These are phyloP conservation scores for Calycopis cecrops DNA, from an alignment of 1,140 invertebrate genomes.

Conservation along the genomic window DNA sequence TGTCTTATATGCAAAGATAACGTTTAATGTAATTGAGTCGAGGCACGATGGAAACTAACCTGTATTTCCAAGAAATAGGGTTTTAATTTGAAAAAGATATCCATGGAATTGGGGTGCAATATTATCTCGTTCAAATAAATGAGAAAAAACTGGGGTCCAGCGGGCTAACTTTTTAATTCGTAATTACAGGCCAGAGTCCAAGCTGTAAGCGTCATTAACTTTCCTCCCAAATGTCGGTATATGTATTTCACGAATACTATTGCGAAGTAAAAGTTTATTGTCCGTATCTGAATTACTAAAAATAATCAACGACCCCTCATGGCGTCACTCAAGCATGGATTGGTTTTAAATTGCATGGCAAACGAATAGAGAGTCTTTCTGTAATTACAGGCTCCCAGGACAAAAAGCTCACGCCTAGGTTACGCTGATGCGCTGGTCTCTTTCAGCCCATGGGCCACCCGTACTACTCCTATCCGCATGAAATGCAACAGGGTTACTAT, in stretches of 20 bases:
- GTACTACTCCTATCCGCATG: too few relatives aligned
- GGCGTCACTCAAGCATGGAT: too few relatives aligned
- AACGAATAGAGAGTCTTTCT: too few relatives aligned
- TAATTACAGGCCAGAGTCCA: conserved; percentile 70
- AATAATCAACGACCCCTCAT: too few relatives aligned
- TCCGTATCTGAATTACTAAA: conserved; percentile 31
- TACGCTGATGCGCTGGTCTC: too few relatives aligned
- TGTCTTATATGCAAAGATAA: conserved; percentile 56
- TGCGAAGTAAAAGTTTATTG: conserved; percentile 39
- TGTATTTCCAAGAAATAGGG: conserved; percentile 28
- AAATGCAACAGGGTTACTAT: too few relatives aligned
- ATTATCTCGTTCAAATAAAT: conserved; percentile 71
- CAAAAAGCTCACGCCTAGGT: too few relatives aligned
- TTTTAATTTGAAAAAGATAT: background rate
- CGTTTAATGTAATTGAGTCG: conserved; percentile 59
- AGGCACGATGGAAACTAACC: conserved; percentile 30
- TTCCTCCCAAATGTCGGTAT: conserved; percentile 57
- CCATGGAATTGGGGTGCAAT: conserved; percentile 53
- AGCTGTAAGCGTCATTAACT: conserved; percentile 71
- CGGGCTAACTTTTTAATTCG: conserved; percentile 71
- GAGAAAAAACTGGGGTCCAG: conserved; percentile 66
- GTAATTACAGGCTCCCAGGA: too few relatives aligned
- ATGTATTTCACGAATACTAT: conserved; percentile 34
- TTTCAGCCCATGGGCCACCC: too few relatives aligned
- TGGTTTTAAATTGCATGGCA: too few relatives aligned